Evolutionary conservation across 2,797 vertebrate species (phyloP), one percentile per base, ranked within the genome.

Genomic region (Urophycis tenuis): DNA sequence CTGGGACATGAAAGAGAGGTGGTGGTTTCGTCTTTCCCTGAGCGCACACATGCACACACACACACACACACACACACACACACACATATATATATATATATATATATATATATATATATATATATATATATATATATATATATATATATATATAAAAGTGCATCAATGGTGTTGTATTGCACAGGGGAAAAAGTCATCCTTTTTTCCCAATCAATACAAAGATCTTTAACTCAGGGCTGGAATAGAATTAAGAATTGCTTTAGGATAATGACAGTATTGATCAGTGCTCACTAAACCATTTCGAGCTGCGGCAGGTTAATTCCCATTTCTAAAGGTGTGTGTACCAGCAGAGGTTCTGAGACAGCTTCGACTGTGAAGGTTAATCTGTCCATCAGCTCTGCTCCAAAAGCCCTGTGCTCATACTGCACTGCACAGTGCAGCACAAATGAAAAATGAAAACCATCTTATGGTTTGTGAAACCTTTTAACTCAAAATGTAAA

Each of bases 201-300:
- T 81, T 82, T 83, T 86, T 83, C 87, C 80, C 73, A 85, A 91
- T 92, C 90, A 87, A 92, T 92, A 88, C 31, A 12, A 76, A 80
- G 84, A 90, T 90, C 88, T 89, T 89, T 85, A 89, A 86, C 87
- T 88, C 69, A 79, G 85, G 83, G 85, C 87, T 85, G 89, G 29
- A 90, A 92, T 89, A 88, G 85, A 92, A 92, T 92, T 90, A 92
- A 87, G 87, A 88, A 90, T 87, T 88, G 90, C 89, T 89, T 89
- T 89, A 85, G 85, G 86, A 89, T 90, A 89, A 90, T 92, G 91
- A 90, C 88, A 83, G 80, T 91, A 92, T 92, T 85, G 89, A 91
- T 84, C 87, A 80, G 85, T 0, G 77, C 84, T 87, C 88, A 83
- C 85, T 79, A 83, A 88, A 87, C 85, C 86, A 78, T 89, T 86